Evolutionary conservation across 2,113 vertebrate species (phyloP).

Genomic region (Saimiri boliviensis): DNA sequence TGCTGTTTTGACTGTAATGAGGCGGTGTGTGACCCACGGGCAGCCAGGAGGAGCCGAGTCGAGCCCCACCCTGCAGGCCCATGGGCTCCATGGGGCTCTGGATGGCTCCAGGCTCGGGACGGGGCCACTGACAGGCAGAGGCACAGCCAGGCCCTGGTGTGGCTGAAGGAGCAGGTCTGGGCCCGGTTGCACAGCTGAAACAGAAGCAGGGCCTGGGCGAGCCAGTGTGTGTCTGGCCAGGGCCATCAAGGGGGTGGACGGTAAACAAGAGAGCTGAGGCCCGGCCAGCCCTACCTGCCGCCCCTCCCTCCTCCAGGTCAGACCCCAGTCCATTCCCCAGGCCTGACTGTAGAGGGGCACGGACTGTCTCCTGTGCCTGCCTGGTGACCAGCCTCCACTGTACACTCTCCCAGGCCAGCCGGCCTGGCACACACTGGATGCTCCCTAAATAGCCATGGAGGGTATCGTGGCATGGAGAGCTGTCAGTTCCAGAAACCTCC

Average conservation of each 20-base stretch:
- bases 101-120: neutral
- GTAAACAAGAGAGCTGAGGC: too few relatives aligned
- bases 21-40: rapidly evolving
- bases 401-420: neutral
- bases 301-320: neutral
- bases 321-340: neutral
- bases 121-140: neutral
- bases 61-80: neutral
- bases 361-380: too few relatives aligned
- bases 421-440: neutral
- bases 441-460: neutral
- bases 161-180: neutral
- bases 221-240: neutral
- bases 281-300: too few relatives aligned
- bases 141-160: too few relatives aligned
- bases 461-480: neutral
- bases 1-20: rapidly evolving
- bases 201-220: neutral
- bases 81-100: too few relatives aligned
- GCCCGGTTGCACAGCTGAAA: rapidly evolving
- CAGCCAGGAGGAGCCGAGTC: rapidly evolving
- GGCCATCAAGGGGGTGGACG: neutral
- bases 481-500: neutral
- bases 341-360: neutral
- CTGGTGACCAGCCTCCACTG: neutral